Conservation (phyloP, 2,797 vertebrate species). For the Eulemur rubriventer region DNA sequence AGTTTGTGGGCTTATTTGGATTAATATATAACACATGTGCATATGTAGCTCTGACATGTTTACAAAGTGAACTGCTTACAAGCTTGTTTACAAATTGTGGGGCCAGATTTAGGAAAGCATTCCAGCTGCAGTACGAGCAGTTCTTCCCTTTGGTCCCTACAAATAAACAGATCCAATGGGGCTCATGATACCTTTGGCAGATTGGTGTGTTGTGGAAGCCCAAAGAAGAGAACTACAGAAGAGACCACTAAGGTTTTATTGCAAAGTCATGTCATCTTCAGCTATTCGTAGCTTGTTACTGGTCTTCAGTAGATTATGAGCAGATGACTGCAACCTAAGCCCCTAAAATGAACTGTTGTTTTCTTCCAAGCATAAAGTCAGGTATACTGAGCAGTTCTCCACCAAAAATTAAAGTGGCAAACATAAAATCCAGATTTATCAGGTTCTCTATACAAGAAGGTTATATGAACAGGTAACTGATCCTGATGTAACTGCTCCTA, state of each 20-base stretch:
- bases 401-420: not conserved
- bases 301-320: not conserved
- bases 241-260: not conserved
- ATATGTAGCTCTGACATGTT: not conserved
- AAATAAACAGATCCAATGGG: not conserved
- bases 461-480: not conserved
- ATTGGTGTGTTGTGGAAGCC: not conserved
- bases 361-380: not conserved
- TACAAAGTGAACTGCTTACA: constrained; percentile 42
- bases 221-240: not conserved
- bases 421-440: not conserved
- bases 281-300: not conserved
- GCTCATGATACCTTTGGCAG: not conserved
- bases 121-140: not conserved
- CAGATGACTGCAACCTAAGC: not conserved
- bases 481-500: not conserved
- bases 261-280: not conserved
- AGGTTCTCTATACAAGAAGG: not conserved
- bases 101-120: constrained; percentile 34
- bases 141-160: not conserved
- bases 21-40: constrained; percentile 46
- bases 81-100: constrained; percentile 49
- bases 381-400: not conserved
- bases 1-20: not conserved
- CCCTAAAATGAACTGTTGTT: not conserved